A percentile compares a stretch with the other conserved stretches of the same genome.
Evolutionary conservation across 2,888 invertebrate species (phyloP).

Genomic region (Mamestra brassicae): DNA sequence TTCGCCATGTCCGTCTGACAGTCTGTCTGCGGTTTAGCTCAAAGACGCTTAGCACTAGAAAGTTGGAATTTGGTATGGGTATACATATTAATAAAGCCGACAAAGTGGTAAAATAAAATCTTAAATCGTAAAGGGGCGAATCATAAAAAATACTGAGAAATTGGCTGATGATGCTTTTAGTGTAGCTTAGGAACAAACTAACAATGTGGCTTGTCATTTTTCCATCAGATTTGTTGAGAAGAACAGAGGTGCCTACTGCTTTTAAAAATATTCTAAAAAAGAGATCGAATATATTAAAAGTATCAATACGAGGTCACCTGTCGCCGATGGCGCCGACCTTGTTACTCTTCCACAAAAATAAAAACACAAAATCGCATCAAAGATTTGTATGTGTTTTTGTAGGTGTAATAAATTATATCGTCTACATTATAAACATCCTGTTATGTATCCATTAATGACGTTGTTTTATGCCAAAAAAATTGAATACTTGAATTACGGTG

Average conservation of each 20-base stretch:
- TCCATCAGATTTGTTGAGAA: background rate
- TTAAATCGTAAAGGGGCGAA: too few relatives aligned
- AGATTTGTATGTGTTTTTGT: slow-evolving; percentile 53
- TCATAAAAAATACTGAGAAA: background rate
- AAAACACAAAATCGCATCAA: slow-evolving; percentile 66
- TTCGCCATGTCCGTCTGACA: too few relatives aligned
- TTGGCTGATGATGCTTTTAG: too few relatives aligned
- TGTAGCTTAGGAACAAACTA: background rate
- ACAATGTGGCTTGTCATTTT: background rate
- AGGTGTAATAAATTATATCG: slow-evolving; percentile 56
- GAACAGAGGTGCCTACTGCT: background rate
- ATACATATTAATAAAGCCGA: too few relatives aligned
- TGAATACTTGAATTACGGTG: slow-evolving; percentile 2
- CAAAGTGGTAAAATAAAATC: too few relatives aligned
- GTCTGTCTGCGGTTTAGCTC: too few relatives aligned
- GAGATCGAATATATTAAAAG: slow-evolving; percentile 35
- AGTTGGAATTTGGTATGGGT: too few relatives aligned
- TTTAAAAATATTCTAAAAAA: slow-evolving; percentile 23
- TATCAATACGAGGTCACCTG: slow-evolving; percentile 65
- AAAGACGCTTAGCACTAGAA: too few relatives aligned
- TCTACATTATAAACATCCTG: slow-evolving; percentile 73
- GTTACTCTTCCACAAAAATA: slow-evolving; percentile 68
- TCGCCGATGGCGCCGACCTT: slow-evolving; percentile 71
- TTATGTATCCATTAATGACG: slow-evolving; percentile 40
- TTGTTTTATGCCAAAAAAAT: slow-evolving; percentile 14